Base-by-base conservation (phyloP, 2,113 vertebrate species). In the Penelope pileata region DNA sequence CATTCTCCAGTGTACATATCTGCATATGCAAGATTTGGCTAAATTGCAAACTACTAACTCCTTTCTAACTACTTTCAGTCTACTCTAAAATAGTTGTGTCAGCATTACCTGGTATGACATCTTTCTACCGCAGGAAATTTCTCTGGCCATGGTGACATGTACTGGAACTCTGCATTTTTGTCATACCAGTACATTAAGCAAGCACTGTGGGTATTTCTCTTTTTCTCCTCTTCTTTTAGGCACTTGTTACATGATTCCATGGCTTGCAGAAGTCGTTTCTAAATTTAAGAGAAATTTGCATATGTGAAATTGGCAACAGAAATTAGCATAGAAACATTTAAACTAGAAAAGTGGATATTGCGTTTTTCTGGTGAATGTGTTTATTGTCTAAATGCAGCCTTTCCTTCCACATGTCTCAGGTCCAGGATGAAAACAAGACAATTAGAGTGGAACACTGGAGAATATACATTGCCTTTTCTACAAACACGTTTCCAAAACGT, bases 201-300 rank as follows among this genome's bases (percentile, higher is more conserved):
- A 88, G 99, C 98, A 30, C 98, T 99, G 90, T 99, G 99, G 60
- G 97, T 94, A 95, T 99, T 99, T 94, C 99, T 98, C 84, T 38
- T 97, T 92, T 97, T 98, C 93, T 99, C 99, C 32, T 97, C 98
- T 79, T 98, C 97, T 42, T 97, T 98, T 95, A 99, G 90, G 63
- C 97, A 97, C 36, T 97, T 91, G 79, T 98, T 98, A 96, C 96
- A 99, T 10, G 97, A 86, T 14, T 99, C 98, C 99, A 99, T 99
- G 32, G 99, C 99, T 93, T 98, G 98, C 80, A 99, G 98, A 79
- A 99, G 94, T 79, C 96, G 97, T 91, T 97, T 99, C 99, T 99
- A 94, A 94, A 96, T 76, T 75, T 81, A 15, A 87, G 22, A 94
- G 29, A 85, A 48, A 92, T 76, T 3, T 34, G 21, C 2, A 1